Evolutionary conservation across 1,140 invertebrate species (phyloP).

Genomic region (Drosophila burlai): DNA sequence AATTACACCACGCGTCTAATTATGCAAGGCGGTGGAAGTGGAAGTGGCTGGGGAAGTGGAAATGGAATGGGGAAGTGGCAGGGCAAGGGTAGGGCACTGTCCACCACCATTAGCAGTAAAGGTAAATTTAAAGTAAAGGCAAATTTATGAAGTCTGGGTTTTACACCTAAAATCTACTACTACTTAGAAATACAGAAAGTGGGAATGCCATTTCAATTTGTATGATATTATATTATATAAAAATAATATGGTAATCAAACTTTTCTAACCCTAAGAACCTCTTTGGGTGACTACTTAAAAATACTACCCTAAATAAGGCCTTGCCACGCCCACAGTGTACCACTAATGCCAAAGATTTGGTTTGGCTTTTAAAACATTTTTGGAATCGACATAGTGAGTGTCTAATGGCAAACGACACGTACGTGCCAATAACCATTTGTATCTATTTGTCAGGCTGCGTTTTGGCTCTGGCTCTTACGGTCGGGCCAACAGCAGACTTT

Average conservation of each 20-base stretch:
- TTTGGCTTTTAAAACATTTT: conserved; percentile 19
- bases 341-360: conserved; percentile 25
- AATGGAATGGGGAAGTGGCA: conserved; percentile 13
- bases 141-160: conserved; percentile 8
- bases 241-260: too few species aligned
- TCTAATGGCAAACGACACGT: conserved; percentile 80
- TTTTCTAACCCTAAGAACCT: too few species aligned
- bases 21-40: conserved; percentile 49
- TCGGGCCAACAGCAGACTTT: conserved; percentile 57
- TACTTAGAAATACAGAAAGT: not conserved
- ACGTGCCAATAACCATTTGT: conserved; percentile 83
- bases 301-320: not conserved
- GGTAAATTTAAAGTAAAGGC: conserved; percentile 17
- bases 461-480: conserved; percentile 38
- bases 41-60: conserved; percentile 7
- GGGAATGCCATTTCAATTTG: too few species aligned
- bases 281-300: not conserved
- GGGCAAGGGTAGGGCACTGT: conserved; percentile 6
- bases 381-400: conserved; percentile 65
- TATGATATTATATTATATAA: too few species aligned
- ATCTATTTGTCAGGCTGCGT: conserved; percentile 76
- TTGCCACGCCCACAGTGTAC: conserved; percentile 23
- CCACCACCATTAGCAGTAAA: conserved; percentile 20
- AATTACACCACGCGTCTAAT: conserved; percentile 75
- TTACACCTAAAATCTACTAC: not conserved